Percentiles rank a stretch among this genome's conserved stretches.
Evolutionary conservation across 35 echinoderm and acorn worm species (phyloP).

Genomic region (Nesometra sesokonis): DNA sequence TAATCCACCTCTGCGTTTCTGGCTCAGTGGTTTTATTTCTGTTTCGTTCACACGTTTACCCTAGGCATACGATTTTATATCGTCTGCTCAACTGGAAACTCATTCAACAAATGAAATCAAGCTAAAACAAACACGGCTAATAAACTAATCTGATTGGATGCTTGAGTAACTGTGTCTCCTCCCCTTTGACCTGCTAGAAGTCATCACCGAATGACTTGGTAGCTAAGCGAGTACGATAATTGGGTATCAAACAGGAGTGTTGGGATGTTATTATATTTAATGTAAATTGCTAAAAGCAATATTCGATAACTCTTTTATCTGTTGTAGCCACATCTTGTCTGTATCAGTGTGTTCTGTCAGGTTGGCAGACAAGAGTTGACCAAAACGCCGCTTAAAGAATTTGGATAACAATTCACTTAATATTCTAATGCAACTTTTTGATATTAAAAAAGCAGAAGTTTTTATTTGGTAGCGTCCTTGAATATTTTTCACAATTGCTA

Average conservation of each 20-base stretch:
- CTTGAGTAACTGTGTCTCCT: not conserved
- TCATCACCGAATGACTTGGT: not conserved
- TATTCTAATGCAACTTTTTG: not conserved
- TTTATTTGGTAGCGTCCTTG: not conserved
- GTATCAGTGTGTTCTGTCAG: not conserved
- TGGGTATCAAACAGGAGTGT: not conserved
- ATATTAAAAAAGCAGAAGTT: not conserved
- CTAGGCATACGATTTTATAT: not conserved
- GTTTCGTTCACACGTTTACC: not conserved
- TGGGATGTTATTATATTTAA: constrained; percentile 1
- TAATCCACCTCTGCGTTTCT: not conserved
- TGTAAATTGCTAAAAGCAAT: constrained; percentile 1
- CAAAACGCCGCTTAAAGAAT: not conserved
- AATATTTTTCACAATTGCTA: not conserved
- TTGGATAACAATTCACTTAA: not conserved
- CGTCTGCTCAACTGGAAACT: not conserved
- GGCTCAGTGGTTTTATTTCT: not conserved
- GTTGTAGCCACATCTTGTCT: not conserved
- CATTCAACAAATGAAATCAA: not conserved
- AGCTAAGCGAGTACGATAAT: not conserved
- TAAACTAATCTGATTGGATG: not conserved
- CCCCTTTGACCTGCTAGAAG: not conserved
- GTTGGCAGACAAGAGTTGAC: not conserved
- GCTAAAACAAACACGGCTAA: not conserved
- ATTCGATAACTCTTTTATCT: constrained; percentile 1